A percentile compares a stretch with the other conserved stretches of the same genome.
Conservation (phyloP, 2,113 vertebrate genomes). For the Pristiophorus japonicus region DNA sequence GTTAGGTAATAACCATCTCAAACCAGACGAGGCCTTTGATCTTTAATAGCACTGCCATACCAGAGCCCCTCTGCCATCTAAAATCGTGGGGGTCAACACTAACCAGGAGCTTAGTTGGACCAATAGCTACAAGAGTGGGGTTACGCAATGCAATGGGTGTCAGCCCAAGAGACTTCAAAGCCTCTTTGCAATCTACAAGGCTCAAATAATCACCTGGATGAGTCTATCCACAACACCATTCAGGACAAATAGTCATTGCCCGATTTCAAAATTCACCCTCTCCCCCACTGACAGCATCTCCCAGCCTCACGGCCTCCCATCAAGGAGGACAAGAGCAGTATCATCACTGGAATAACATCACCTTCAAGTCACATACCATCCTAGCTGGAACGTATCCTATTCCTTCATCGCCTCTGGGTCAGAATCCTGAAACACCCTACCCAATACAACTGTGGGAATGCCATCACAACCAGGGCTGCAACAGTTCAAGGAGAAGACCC, state of each 20-base stretch:
- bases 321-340: no score
- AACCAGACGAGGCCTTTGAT: neutral
- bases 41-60: neutral
- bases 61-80: neutral
- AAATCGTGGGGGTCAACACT: neutral
- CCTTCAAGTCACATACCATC: neutral
- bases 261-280: no score
- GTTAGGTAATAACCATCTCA: neutral
- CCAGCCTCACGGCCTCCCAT: no score
- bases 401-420: neutral
- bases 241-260: no score
- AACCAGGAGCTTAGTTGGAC: neutral
- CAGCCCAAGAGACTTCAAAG: neutral
- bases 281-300: no score
- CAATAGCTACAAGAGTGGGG: neutral
- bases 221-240: no score
- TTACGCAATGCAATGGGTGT: no score
- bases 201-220: neutral
- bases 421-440: neutral
- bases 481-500: neutral
- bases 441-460: neutral
- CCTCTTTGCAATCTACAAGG: neutral
- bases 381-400: no score
- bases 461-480: neutral
- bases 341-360: neutral